Evolutionary conservation across 2,113 vertebrate genomes (phyloP), one percentile per base, ranked within the genome.

Genomic region (Lamprologus ornatipinnis): DNA sequence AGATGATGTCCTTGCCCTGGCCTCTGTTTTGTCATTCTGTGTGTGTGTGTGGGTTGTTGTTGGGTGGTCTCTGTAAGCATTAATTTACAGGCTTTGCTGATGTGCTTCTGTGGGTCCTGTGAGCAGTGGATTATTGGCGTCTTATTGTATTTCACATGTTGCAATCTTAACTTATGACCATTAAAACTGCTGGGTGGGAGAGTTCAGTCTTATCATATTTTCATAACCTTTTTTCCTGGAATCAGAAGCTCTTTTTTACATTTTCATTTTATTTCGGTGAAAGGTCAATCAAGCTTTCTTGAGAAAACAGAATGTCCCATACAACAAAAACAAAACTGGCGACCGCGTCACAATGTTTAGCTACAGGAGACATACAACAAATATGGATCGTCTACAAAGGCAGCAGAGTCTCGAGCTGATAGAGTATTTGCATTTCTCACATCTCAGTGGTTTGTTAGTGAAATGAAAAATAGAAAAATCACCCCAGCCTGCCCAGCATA

Each of bases 341-440:
- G 8, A 17, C 53, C 3, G 4, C 5, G 6, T 63, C 60, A 51
- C 53, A 81, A 42, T 83, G 85, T 82, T 42, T 40, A 3, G 70
- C 80, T 45, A 23, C 3, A 79, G 65, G 87, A 80, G 80, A 83
- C 11, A 17, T 51, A 37, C 33, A 33, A 89, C 93, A 86, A 93
- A 95, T 94, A 88, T 79, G 9, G 7, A 94, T 95, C 84, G 88
- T 9, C 28, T 6, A 7, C 28, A 51, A 84, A 40, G 82, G 84
- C 60, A 85, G 63, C 60, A 37, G 68, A 47, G 47, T 85, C 40
- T 58, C 3, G 60, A 75, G 54, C 81, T 86, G 85, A 80, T 81
- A 81, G 31, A 4, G 4, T 23, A 91, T 94, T 94, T 88, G 88
- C 87, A 92, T 93, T 87, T 94, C 65, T 91, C 33, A n/a, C 84